Evolutionary conservation across 2,888 invertebrate genomes (phyloP), one percentile per base, ranked within the genome.

Genomic region (Romanomermis culicivorax): DNA sequence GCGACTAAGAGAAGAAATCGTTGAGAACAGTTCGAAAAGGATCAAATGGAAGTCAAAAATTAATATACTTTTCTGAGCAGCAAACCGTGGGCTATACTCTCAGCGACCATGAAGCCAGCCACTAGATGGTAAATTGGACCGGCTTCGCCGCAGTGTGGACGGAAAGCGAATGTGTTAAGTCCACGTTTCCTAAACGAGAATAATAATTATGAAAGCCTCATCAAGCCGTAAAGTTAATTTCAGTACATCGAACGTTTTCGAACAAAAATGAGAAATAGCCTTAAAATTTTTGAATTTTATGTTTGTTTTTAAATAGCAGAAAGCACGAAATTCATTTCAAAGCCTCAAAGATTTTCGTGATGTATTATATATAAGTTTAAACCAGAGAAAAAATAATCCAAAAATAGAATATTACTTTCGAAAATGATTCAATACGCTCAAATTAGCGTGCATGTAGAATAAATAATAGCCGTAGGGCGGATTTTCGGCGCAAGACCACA

Each of bases 131-230:
- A 93, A 54, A 95, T 83, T 1, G 91, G 83, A 0, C 95, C 97
- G 36, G 97, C 95, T 74, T 97, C 97, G 2, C 97, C 97, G 68
- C 93, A 95, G 73, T 97, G 97, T 1, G 97, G 95, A 2, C 97
- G 79, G 59, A 95, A 74, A 27, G 88, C 86, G 68, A 97, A 88
- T 0, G 91, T 87, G 68, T 88, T 85, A 60, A 95, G 71, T 0
- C 88, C 88, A 65, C 86, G 81, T 65, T 85, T 83, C 64, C 85
- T 85, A 65, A 2, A 67, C 45, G 17, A 54, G 3, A n/a, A n/a
- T n/a, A n/a, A n/a, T n/a, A n/a, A n/a, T n/a, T n/a, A n/a, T n/a
- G n/a, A n/a, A n/a, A n/a, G n/a, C n/a, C n/a, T n/a, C n/a, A n/a
- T n/a, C n/a, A n/a, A n/a, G n/a, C n/a, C n/a, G n/a, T n/a, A n/a